Evolutionary conservation across 1,140 invertebrate species (phyloP).

Genomic region (Centruroides sculpturatus): DNA sequence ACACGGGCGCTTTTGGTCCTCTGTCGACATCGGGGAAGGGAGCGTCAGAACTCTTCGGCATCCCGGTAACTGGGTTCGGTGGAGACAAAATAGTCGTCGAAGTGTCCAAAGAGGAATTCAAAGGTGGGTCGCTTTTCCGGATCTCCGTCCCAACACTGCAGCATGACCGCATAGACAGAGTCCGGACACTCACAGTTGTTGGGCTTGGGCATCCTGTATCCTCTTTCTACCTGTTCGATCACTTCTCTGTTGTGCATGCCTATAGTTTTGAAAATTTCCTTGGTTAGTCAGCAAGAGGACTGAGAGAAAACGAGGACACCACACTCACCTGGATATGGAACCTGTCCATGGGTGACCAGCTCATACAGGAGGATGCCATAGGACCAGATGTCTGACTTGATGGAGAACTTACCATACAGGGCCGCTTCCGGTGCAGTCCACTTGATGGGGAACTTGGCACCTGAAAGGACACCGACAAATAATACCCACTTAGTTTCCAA

Average conservation of each 20-base stretch:
- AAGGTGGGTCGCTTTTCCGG: slow-evolving; percentile 92
- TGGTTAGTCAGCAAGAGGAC: too few species aligned
- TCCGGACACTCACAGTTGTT: slow-evolving; percentile 52
- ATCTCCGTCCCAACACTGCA: slow-evolving; percentile 80
- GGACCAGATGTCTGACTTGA: slow-evolving; percentile 97
- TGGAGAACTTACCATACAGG: slow-evolving; percentile 82
- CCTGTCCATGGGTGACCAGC: slow-evolving; percentile 76
- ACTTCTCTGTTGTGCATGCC: slow-evolving; percentile 89
- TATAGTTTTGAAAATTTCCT: slow-evolving; percentile 19
- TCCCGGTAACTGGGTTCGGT: slow-evolving; percentile 85
- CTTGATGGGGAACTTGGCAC: slow-evolving; percentile 83
- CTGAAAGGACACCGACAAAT: slow-evolving; percentile 18
- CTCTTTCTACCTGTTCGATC: slow-evolving; percentile 83
- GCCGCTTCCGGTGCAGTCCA: slow-evolving; percentile 97
- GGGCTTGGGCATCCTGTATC: slow-evolving; percentile 84
- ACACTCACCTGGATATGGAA: slow-evolving; percentile 75
- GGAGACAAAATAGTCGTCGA: slow-evolving; percentile 90
- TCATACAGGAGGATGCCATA: slow-evolving; percentile 94
- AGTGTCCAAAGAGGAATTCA: slow-evolving; percentile 88
- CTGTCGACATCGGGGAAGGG: too few species aligned
- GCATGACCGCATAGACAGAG: slow-evolving; percentile 78
- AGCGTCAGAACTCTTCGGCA: slow-evolving; percentile 32
- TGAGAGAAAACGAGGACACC: neutral
- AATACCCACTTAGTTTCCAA: too few species aligned
- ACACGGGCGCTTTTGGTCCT: too few species aligned